A percentile compares a stretch with the other conserved stretches of the same genome.
phyloP scores from a whole-genome alignment of 2,888 invertebrate genomes.

The Drosophila mimetica region DNA sequence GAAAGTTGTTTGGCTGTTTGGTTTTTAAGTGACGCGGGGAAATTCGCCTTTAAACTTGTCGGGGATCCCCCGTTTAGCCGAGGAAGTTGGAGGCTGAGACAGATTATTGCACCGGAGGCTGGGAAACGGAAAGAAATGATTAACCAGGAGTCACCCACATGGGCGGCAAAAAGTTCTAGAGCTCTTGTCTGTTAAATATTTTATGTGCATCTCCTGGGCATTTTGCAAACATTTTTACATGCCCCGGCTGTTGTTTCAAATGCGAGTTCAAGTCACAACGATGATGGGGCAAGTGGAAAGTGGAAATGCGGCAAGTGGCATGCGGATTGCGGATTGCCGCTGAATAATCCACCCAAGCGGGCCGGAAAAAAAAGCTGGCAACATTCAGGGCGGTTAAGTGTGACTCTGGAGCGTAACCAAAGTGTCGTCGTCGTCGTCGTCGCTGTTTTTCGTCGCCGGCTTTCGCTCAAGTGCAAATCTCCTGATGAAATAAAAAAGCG shows the following conservation, averaged over 20 bases:
- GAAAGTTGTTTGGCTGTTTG: slow-evolving; percentile 36
- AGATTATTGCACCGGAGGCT: slow-evolving; percentile 60
- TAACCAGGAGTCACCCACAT: slow-evolving; percentile 65
- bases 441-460: slow-evolving; percentile 36
- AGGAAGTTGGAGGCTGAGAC: slow-evolving; percentile 29
- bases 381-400: slow-evolving; percentile 34
- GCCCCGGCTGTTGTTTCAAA: slow-evolving; percentile 51
- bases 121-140: slow-evolving; percentile 62
- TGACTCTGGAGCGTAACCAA: slow-evolving; percentile 74
- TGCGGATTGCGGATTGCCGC: slow-evolving; percentile 61
- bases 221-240: slow-evolving; percentile 76
- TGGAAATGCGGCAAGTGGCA: slow-evolving; percentile 56
- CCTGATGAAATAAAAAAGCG: slow-evolving; percentile 75
- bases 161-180: slow-evolving; percentile 27
- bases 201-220: slow-evolving; percentile 82
- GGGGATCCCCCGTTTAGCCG: background rate
- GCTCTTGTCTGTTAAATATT: slow-evolving; percentile 81
- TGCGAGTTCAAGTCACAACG: slow-evolving; percentile 54
- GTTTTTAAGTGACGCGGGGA: slow-evolving; percentile 14
- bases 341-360: slow-evolving; percentile 67
- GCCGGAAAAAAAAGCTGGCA: slow-evolving; percentile 1
- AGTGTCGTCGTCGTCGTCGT: slow-evolving; percentile 69
- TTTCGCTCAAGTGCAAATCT: slow-evolving; percentile 76
- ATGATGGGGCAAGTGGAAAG: slow-evolving; percentile 45
- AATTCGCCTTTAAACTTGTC: slow-evolving; percentile 41